phyloP scores from a whole-genome alignment of 2,113 vertebrate species.

The Anarrhichthys ocellatus region DNA sequence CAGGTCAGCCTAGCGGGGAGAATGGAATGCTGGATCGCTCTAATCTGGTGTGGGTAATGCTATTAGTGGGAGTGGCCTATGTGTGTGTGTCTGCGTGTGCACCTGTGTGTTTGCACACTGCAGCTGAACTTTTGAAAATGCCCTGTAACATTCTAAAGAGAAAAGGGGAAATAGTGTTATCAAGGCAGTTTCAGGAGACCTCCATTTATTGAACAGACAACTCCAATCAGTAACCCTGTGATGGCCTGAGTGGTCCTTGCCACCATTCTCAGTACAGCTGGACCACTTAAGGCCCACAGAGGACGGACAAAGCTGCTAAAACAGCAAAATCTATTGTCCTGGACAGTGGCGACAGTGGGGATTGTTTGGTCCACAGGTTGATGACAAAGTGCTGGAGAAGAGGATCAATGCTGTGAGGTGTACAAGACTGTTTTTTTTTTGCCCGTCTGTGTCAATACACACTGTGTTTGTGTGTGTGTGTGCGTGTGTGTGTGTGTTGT shows the following conservation, averaged over 20 bases:
- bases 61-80: neutral
- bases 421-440: conserved; percentile 30
- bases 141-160: neutral
- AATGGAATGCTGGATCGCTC: neutral
- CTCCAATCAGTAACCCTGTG: neutral
- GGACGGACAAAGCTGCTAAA: conserved; percentile 24
- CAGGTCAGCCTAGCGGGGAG: neutral
- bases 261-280: conserved; percentile 1
- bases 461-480: conserved; percentile 34
- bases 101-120: neutral
- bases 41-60: neutral
- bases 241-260: neutral
- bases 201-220: conserved; percentile 4
- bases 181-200: neutral
- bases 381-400: conserved; percentile 74
- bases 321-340: conserved; percentile 30
- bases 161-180: neutral
- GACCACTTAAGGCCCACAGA: conserved; percentile 5
- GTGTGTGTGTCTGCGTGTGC: neutral
- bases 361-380: conserved; percentile 53
- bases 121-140: neutral
- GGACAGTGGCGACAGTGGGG: conserved; percentile 18
- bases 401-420: conserved; percentile 67
- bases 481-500: conserved; percentile 30
- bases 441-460: conserved; percentile 24